Base-by-base conservation (phyloP, 2,888 invertebrate genomes). In the Leucozona laternaria region DNA sequence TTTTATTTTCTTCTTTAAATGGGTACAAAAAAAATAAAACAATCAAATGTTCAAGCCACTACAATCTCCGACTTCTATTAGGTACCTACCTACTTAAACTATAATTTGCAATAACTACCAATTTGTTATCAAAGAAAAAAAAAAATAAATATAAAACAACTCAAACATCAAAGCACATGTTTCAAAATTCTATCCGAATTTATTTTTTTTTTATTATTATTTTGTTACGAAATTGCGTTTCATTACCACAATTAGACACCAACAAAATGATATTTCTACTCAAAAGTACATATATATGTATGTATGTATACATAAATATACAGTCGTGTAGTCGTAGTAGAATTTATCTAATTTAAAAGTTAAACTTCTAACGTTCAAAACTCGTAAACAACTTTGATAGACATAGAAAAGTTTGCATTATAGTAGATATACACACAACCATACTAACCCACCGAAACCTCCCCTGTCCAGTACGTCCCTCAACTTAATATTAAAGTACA, bases 201-300 rank as follows among this genome's bases (percentile, higher is more conserved):
- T 20, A 11, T 11, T 34, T 17, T 17, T 17, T 17, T 28, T 17
- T 20, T 34, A 17, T 57, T 37, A 3, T 40, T 64, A 73, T 48
- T 48, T 31, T 45, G 45, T 79, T 58, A 72, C 72, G 43, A 73
- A 79, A 64, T 72, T 37, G 45, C 79, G 72, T 72, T 72, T 64
- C 60, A 79, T 79, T 79, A 79, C 62, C 62, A 79, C 64, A 79
- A 64, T 64, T 45, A 45, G 37, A 55, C 34, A 62, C n/a, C 43
- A 64, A 60, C 13, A 20, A 40, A 72, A 64, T 48, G 66, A 43
- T 28, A 43, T 76, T 76, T 20, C 66, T 17, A 45, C 34, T 45
- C 15, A 37, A 43, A 45, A 66, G 55, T 17, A 57, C 13, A 55
- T 45, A 55, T 34, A 43, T 53, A 2, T n/a, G 20, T 57, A 43